phyloP scores from a whole-genome alignment of 2,113 vertebrate species.

The Prunella himalayana region DNA sequence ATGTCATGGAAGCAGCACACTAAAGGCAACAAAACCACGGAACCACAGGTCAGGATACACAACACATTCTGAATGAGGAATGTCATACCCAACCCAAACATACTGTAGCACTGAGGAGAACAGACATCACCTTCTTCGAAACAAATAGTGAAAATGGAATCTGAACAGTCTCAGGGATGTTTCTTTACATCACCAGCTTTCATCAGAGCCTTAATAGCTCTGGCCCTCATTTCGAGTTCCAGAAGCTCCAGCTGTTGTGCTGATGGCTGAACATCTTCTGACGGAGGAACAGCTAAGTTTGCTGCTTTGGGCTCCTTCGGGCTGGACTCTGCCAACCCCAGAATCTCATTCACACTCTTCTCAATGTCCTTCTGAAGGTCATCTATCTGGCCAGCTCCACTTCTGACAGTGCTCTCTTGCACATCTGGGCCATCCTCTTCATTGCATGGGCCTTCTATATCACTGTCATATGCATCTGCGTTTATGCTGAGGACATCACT shows the following conservation, averaged over 20 bases:
- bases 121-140: constrained; percentile 17
- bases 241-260: constrained; percentile 93
- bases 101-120: constrained; percentile 37
- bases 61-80: constrained; percentile 34
- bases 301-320: constrained; percentile 56
- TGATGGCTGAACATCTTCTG: constrained; percentile 81
- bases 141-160: constrained; percentile 9
- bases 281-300: constrained; percentile 1
- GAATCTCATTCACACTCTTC: constrained; percentile 92
- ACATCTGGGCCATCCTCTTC: constrained; percentile 71
- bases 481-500: constrained; percentile 96
- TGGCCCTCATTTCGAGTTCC: constrained; percentile 95
- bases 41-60: background rate
- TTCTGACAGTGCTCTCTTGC: constrained; percentile 31
- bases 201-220: constrained; percentile 97
- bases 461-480: constrained; percentile 92
- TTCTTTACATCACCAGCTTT: constrained; percentile 89
- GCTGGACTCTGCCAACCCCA: constrained; percentile 75
- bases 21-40: background rate
- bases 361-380: constrained; percentile 94
- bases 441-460: constrained; percentile 90
- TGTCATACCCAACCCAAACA: constrained; percentile 36
- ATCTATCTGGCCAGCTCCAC: constrained; percentile 74
- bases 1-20: background rate
- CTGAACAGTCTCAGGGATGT: constrained; percentile 26